Conservation (phyloP, 2,113 vertebrate genomes). For the Odobenus rosmarus region DNA sequence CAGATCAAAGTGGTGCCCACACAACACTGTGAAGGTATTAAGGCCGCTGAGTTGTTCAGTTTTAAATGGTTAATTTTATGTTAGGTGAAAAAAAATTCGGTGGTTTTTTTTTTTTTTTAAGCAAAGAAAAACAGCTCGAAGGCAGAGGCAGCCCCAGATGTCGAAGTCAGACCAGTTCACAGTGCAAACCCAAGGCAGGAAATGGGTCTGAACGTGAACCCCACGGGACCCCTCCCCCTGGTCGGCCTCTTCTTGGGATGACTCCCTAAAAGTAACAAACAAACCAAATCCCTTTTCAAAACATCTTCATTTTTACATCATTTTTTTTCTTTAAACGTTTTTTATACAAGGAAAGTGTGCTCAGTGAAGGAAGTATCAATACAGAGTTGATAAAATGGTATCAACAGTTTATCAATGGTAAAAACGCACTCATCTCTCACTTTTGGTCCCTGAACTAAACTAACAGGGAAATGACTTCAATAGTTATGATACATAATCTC, state of each 20-base stretch:
- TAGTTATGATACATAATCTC: neutral
- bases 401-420: neutral
- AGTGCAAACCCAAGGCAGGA: neutral
- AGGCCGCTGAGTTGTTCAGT: neutral
- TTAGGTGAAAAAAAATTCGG: neutral
- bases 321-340: neutral
- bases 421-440: neutral
- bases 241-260: neutral
- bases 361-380: neutral
- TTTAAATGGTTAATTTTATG: neutral
- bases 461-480: neutral
- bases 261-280: neutral
- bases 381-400: neutral
- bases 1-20: neutral
- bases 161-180: neutral
- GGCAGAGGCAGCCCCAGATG: neutral
- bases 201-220: neutral
- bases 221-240: neutral
- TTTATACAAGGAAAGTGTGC: neutral
- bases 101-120: neutral
- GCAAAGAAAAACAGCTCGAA: neutral
- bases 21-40: neutral
- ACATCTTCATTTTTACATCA: neutral
- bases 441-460: neutral
- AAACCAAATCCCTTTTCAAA: neutral